A percentile compares a stretch with the other conserved stretches of the same genome.
These are phyloP conservation scores for Fragum fragum DNA, from an alignment of 2,888 invertebrate species.

Conservation along the genomic window DNA sequence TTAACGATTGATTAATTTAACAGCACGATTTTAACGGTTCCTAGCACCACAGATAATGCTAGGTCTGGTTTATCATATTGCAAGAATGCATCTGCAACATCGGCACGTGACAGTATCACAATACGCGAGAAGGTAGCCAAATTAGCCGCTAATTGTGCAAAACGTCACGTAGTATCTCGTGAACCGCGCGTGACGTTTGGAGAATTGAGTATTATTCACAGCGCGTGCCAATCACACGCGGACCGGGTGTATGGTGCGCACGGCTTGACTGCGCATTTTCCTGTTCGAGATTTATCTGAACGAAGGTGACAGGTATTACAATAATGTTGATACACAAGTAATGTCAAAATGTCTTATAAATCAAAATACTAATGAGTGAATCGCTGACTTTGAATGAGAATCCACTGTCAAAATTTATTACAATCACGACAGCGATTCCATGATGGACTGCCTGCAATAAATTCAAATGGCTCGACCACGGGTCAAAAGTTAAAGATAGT, in stretches of 20 bases:
- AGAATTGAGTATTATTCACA: conserved; percentile 17
- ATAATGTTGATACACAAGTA: conserved; percentile 53
- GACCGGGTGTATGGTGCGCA: conserved; percentile 14
- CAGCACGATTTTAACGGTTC: conserved; percentile 30
- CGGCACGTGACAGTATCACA: conserved; percentile 46
- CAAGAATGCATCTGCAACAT: conserved; percentile 54
- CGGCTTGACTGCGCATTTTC: conserved; percentile 35
- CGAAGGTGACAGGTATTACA: conserved; percentile 59
- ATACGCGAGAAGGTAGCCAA: conserved; percentile 49
- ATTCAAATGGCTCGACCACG: conserved; percentile 23
- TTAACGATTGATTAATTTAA: conserved; percentile 31
- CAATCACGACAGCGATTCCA: conserved; percentile 13
- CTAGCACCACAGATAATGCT: conserved; percentile 16
- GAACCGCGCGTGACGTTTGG: conserved; percentile 38
- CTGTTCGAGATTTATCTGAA: conserved; percentile 46
- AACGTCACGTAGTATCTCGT: conserved; percentile 34
- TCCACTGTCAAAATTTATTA: conserved; percentile 37
- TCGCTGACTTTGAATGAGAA: conserved; percentile 10
- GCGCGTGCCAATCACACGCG: conserved; percentile 42
- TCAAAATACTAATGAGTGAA: conserved; percentile 54
- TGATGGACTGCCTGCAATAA: conserved; percentile 15
- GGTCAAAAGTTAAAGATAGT: conserved; percentile 33
- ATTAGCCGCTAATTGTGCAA: conserved; percentile 59
- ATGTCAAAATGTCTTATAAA: conserved; percentile 66
- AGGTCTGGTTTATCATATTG: conserved; percentile 46